phyloP scores from a whole-genome alignment of 2,888 invertebrate species.

The Lordiphosa andalusiaca region DNA sequence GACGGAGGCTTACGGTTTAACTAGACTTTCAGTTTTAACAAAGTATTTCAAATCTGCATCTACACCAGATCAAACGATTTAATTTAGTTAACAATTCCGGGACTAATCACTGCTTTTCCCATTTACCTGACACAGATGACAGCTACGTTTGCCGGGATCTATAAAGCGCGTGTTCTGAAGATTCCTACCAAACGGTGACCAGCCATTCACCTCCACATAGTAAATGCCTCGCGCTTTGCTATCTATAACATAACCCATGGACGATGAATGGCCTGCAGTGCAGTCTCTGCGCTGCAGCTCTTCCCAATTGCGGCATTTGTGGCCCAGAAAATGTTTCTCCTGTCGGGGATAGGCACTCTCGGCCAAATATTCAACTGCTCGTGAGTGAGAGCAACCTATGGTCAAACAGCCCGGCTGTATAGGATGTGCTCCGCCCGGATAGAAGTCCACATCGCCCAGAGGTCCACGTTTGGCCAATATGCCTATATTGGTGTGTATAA shows the following conservation, averaged over 20 bases:
- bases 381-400: slow-evolving; percentile 71
- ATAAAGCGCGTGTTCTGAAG: background rate
- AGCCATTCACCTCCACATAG: slow-evolving; percentile 68
- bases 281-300: slow-evolving; percentile 58
- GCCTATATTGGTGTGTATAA: slow-evolving; percentile 77
- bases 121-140: slow-evolving; percentile 14
- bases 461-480: slow-evolving; percentile 73
- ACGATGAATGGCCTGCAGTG: slow-evolving; percentile 19
- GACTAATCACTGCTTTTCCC: no score
- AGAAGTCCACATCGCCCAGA: slow-evolving; percentile 77
- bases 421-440: slow-evolving; percentile 73
- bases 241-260: slow-evolving; percentile 72
- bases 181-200: slow-evolving; percentile 66
- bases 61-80: no score
- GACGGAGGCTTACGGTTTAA: no score
- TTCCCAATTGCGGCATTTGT: slow-evolving; percentile 65
- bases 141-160: background rate
- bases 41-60: no score
- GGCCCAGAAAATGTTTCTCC: slow-evolving; percentile 65
- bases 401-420: slow-evolving; percentile 72
- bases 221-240: slow-evolving; percentile 68
- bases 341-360: slow-evolving; percentile 74
- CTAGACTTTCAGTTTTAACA: no score
- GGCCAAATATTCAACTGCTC: slow-evolving; percentile 74
- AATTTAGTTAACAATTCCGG: no score